Base-by-base conservation (phyloP, 2,113 vertebrate species). In the Damaliscus lunatus region DNA sequence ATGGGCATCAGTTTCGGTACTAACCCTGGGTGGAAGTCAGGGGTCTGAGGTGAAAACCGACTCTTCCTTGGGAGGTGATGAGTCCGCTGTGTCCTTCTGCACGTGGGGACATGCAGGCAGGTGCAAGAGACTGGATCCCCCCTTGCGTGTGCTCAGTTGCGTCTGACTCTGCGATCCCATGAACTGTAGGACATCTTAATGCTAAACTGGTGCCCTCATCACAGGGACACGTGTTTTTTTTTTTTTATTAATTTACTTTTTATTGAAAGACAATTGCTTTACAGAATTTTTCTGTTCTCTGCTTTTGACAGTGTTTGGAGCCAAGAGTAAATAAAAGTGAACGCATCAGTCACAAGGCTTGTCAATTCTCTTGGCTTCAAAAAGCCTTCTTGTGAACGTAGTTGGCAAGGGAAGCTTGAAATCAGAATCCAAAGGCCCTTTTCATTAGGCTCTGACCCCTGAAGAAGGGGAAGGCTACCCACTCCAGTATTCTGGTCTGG, bases 131-230 rank as follows among this genome's bases (percentile, higher is more conserved):
- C 48, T 16, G 83, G 19, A 23, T 74, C 0, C 5, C 19, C n/a
- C 36, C 36, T 40, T 40, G 21, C 3, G 19, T 2, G 36, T 6
- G 67, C 36, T 40, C 67, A 40, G 36, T 6, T 40, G n/a, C 40
- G 9, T 21, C 36, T 25, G 36, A 25, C 67, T 74, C 67, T 74
- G 67, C 5, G 5, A 14, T 25, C 36, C 36, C 36, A 13, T 6
- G 21, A 23, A 25, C 19, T 7, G 10, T 25, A 74, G 67, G 43
- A 50, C 1, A 15, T 64, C 19, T 46, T 88, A 57, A 52, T 97
- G 77, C 71, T 64, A 36, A 90, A 60, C 31, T 31, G 90, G 50
- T 9, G 90, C 40, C 52, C 46, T n/a, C 97, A 67, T 83, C 88
- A 10, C 2, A 36, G 40, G 40, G 23, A 11, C 15, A 7, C 89